Conservation (phyloP, 2,113 vertebrate genomes). For the Alethe castanea region DNA sequence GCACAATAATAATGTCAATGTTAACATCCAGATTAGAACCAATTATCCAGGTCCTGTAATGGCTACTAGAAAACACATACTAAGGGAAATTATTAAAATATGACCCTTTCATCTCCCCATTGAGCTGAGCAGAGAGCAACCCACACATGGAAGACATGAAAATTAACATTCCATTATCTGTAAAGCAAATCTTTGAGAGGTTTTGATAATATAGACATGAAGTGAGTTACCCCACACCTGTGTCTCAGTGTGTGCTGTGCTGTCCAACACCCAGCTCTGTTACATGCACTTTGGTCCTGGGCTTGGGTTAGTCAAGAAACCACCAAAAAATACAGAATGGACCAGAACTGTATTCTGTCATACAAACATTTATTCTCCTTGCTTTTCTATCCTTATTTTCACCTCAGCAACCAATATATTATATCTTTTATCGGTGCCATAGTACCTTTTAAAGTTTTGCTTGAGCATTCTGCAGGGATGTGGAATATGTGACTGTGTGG, state of each 20-base stretch:
- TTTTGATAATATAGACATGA: background rate
- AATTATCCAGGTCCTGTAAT: background rate
- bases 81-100: background rate
- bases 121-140: background rate
- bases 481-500: background rate
- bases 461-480: background rate
- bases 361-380: background rate
- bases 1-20: background rate
- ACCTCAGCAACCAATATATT: background rate
- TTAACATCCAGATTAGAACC: background rate
- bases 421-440: background rate
- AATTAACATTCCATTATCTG: background rate
- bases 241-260: background rate
- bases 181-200: background rate
- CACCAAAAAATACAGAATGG: background rate
- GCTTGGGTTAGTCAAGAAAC: background rate
- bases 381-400: background rate
- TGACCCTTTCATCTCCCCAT: background rate
- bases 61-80: background rate
- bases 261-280: background rate
- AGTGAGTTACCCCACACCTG: too few species aligned
- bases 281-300: fast-evolving
- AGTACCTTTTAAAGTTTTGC: background rate
- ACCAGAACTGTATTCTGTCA: background rate
- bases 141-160: background rate